Conservation (phyloP, 2,113 vertebrate genomes). For the Pantherophis guttatus region DNA sequence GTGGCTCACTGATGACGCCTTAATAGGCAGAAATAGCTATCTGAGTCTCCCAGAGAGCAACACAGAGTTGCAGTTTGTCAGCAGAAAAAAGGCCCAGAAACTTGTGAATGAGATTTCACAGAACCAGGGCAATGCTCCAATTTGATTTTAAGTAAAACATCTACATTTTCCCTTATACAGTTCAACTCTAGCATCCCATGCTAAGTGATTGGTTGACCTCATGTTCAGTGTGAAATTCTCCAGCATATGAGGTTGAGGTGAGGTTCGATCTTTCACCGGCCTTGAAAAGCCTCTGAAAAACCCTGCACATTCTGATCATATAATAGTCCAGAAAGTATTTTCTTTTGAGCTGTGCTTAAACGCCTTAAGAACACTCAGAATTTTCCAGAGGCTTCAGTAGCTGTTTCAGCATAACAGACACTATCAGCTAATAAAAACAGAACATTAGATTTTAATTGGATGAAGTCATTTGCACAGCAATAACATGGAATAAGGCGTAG, state of each 20-base stretch:
- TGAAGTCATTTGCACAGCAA: conserved; percentile 58
- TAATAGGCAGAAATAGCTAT: too few relatives aligned
- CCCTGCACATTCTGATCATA: neutral
- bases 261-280: neutral
- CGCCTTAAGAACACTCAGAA: conserved; percentile 45
- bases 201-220: neutral
- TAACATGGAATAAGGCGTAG: conserved; percentile 51
- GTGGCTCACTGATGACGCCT: too few relatives aligned
- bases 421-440: conserved; percentile 53
- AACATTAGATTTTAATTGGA: conserved; percentile 64
- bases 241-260: neutral
- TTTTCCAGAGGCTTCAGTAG: conserved; percentile 46
- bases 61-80: too few relatives aligned
- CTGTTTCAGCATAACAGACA: conserved; percentile 48
- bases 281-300: neutral
- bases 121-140: too few relatives aligned
- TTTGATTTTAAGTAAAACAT: neutral
- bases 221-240: neutral
- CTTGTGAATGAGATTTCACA: too few relatives aligned
- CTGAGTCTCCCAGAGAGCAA: too few relatives aligned
- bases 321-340: conserved; percentile 32
- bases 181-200: neutral
- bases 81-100: too few relatives aligned
- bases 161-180: neutral
- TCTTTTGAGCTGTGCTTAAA: neutral